Base-by-base conservation (phyloP, 2,888 invertebrate species). In the Bombyx huttoni region DNA sequence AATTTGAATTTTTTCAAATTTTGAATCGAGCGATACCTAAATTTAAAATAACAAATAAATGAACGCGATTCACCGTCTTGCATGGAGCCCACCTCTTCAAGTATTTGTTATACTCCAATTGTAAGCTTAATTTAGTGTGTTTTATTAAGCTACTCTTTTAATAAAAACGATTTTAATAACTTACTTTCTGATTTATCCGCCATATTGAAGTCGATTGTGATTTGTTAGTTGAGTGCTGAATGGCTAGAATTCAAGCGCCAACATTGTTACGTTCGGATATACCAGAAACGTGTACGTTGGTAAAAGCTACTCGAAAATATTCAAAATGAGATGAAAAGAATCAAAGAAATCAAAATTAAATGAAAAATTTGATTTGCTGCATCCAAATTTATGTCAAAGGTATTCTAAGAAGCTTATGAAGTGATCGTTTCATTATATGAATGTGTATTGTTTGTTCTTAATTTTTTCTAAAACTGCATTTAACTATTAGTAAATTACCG, bases 131-230 rank as follows among this genome's bases (percentile, higher is more conserved):
- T 40, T 8, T 40, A 12, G 8, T 3, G 40, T 1, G 40, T 10
- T 40, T 10, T 40, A 40, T 8, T 40, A 6, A 10, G 5, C 8
- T 6, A 40, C 12, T 40, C 8, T 10, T 8, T 14, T 33, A 48
- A 50, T 51, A 51, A 50, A 56, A 52, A 45, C 14, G 14, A 40
- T 6, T n/a, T 34, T 58, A 24, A 6, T 12, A 40, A 92, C 92
- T 92, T 90, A 93, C 93, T 92, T 92, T 93, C 92, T 90, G 92
- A 91, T 91, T 91, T 90, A 90, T 93, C 92, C 91, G 93, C 93
- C 93, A 94, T 94, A 89, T 93, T 93, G 92, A 91, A 90, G 88
- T 90, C 69, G 40, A 40, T 40, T 40, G 74, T 81, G 78, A 74
- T 69, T 67, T 73, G 66, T 70, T 68, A 70, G 77, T 76, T 68